Evolutionary conservation across 53 echinoderm and acorn worm species (phyloP).

Genomic region (Temnopleurus reevesii): DNA sequence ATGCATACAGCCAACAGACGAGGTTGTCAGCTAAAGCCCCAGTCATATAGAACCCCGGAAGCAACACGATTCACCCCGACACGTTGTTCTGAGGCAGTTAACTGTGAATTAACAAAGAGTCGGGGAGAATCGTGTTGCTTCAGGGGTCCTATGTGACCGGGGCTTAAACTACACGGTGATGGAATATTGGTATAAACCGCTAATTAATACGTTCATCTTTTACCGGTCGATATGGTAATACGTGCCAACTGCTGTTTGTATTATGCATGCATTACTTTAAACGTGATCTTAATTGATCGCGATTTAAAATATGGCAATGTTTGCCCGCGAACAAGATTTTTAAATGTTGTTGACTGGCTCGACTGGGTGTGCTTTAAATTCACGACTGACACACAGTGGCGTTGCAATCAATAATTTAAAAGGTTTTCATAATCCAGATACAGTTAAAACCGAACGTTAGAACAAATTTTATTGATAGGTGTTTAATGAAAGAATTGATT

Average conservation of each 20-base stretch:
- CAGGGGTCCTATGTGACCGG: no score
- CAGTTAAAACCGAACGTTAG: no score
- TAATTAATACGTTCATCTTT: neutral
- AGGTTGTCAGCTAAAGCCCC: no score
- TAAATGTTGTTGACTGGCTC: neutral
- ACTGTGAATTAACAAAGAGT: neutral
- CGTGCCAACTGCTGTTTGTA: constrained; percentile 26
- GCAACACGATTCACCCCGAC: no score
- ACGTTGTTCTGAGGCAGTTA: no score
- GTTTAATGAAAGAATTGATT: no score
- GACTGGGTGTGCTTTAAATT: neutral
- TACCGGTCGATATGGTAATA: neutral
- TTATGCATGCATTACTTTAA: neutral
- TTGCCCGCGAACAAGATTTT: neutral
- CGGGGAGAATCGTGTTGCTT: neutral
- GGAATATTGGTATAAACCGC: neutral
- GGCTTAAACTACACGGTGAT: no score
- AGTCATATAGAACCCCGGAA: no score
- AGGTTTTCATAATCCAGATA: no score
- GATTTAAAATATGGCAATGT: neutral
- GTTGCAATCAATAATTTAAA: no score
- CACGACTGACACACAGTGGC: no score
- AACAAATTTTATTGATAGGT: no score
- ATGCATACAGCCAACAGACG: neutral
- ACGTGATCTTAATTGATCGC: neutral